A percentile compares a stretch with the other conserved stretches of the same genome.
phyloP scores from a whole-genome alignment of 2,888 invertebrate genomes.

The Melieria omissa region DNA sequence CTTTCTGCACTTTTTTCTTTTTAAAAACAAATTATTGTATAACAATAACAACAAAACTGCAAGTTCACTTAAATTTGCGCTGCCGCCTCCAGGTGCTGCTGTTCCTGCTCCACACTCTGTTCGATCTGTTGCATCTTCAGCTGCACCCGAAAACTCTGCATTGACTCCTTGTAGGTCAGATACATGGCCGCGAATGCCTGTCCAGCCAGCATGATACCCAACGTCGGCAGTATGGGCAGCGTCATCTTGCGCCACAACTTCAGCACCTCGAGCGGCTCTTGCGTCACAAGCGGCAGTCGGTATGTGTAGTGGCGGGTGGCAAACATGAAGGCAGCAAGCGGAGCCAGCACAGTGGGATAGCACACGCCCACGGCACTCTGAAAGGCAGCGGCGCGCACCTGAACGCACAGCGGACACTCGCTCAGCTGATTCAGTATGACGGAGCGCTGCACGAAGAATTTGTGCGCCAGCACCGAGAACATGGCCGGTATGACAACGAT shows the following conservation, averaged over 20 bases:
- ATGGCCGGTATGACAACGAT: slow-evolving; percentile 72
- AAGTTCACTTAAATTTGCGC: not conserved
- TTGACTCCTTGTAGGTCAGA: slow-evolving; percentile 74
- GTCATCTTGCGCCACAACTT: slow-evolving; percentile 70
- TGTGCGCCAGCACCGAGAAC: slow-evolving; percentile 70
- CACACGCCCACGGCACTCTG: slow-evolving; percentile 70
- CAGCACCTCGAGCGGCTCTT: slow-evolving; percentile 70
- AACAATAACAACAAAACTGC: not conserved
- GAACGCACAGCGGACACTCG: slow-evolving; percentile 74
- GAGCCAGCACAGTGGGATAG: slow-evolving; percentile 74
- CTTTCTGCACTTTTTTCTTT: too few species aligned
- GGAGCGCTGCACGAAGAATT: slow-evolving; percentile 70
- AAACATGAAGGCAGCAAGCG: slow-evolving; percentile 72
- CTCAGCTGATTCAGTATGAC: slow-evolving; percentile 70
- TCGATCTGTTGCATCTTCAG: slow-evolving; percentile 58
- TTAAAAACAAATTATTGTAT: too few species aligned
- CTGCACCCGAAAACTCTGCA: slow-evolving; percentile 60
- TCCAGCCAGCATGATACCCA: slow-evolving; percentile 68
- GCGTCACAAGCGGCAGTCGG: slow-evolving; percentile 73
- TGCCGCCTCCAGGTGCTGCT: slow-evolving; percentile 6
- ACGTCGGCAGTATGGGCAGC: slow-evolving; percentile 68
- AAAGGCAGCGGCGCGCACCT: slow-evolving; percentile 71
- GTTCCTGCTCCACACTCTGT: slow-evolving; percentile 49
- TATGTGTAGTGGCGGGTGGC: slow-evolving; percentile 73
- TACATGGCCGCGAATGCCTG: slow-evolving; percentile 71